A percentile compares a stretch with the other conserved stretches of the same genome.
phyloP scores from a whole-genome alignment of 2,888 invertebrate species.

The Cylindroiulus punctatus region DNA sequence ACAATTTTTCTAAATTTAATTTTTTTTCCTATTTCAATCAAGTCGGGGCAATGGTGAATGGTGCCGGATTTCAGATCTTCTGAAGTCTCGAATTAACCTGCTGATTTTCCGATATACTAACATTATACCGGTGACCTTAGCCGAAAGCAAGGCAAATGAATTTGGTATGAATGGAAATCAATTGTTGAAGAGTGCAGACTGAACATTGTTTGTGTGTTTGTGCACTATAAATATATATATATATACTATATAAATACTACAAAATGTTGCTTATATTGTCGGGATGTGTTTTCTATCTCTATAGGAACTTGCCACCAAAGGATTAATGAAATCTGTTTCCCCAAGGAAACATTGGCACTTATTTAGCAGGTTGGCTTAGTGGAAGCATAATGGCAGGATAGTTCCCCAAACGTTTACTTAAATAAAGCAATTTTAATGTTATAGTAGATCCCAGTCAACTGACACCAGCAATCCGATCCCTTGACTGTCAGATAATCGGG shows the following conservation, averaged over 20 bases:
- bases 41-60: neutral
- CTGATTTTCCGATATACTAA: neutral
- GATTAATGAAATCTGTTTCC: too few relatives aligned
- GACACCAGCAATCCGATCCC: too few relatives aligned
- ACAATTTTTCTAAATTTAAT: neutral
- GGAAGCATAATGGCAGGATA: too few relatives aligned
- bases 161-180: slow-evolving; percentile 25
- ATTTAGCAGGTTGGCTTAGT: too few relatives aligned
- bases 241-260: slow-evolving; percentile 34
- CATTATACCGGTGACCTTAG: neutral
- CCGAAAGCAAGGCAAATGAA: neutral
- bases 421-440: too few relatives aligned
- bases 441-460: too few relatives aligned
- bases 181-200: slow-evolving; percentile 16
- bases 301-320: too few relatives aligned
- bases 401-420: too few relatives aligned
- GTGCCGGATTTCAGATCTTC: neutral
- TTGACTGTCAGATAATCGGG: too few relatives aligned
- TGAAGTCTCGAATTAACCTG: neutral
- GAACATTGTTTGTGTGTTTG: slow-evolving; percentile 27
- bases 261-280: slow-evolving; percentile 9
- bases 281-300: neutral
- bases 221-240: slow-evolving; percentile 26
- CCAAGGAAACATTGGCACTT: too few relatives aligned
- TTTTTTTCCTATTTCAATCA: too few relatives aligned